Evolutionary conservation across 35 echinoderm and acorn worm species (phyloP).

Genomic region (Heliocidaris tuberculata): DNA sequence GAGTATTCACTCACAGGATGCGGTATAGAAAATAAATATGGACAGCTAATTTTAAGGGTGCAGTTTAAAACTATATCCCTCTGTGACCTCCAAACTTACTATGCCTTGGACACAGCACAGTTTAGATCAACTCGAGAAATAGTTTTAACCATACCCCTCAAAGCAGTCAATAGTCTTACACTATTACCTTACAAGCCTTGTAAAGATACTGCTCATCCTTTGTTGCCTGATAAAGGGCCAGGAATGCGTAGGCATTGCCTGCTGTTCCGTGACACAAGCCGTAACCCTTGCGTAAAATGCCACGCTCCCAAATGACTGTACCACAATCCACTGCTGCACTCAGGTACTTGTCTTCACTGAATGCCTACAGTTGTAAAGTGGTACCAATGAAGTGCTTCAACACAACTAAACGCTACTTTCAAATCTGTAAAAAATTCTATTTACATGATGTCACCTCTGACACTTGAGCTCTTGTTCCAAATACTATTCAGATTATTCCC

Average conservation of each 20-base stretch:
- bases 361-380: constrained; percentile 49
- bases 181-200: constrained; percentile 82
- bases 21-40: too few relatives aligned
- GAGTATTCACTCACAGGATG: too few relatives aligned
- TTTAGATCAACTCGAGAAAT: too few relatives aligned
- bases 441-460: too few relatives aligned
- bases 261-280: constrained; percentile 91
- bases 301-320: constrained; percentile 79
- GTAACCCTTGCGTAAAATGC: constrained; percentile 88
- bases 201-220: constrained; percentile 79
- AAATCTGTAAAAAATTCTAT: not conserved
- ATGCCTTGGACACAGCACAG: too few relatives aligned
- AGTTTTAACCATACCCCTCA: too few relatives aligned
- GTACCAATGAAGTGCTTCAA: not conserved
- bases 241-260: constrained; percentile 90
- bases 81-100: too few relatives aligned
- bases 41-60: too few relatives aligned
- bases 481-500: too few relatives aligned
- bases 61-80: too few relatives aligned
- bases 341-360: constrained; percentile 79
- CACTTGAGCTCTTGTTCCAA: too few relatives aligned
- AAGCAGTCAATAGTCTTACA: not conserved
- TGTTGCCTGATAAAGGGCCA: constrained; percentile 76
- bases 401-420: not conserved
- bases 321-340: constrained; percentile 68